Percentiles rank a stretch among this genome's conserved stretches.
These are phyloP conservation scores for Chloroceryle aenea DNA, from an alignment of 2,113 vertebrate species.

Conservation along the genomic window DNA sequence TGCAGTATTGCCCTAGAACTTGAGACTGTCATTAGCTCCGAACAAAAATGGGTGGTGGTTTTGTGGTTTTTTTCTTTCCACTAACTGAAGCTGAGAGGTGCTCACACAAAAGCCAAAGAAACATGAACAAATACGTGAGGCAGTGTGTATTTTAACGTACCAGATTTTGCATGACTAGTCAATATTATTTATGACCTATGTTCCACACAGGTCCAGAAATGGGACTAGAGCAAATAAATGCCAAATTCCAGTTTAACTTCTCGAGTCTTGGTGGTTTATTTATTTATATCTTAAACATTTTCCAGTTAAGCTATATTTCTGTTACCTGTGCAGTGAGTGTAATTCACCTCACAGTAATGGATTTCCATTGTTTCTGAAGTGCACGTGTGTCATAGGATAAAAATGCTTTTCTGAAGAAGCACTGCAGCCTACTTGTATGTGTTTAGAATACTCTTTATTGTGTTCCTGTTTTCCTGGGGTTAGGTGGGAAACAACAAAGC, in stretches of 20 bases:
- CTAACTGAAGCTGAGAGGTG: background rate
- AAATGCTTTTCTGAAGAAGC: background rate
- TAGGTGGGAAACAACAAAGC: background rate
- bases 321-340: background rate
- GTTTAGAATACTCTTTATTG: background rate
- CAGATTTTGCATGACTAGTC: background rate
- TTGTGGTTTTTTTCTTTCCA: background rate
- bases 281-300: background rate
- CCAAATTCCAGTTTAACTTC: background rate
- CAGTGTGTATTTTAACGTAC: background rate
- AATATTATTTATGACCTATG: background rate
- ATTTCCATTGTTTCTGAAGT: background rate
- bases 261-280: background rate
- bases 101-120: background rate
- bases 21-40: background rate
- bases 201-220: background rate
- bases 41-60: background rate
- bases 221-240: background rate
- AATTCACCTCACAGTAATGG: background rate
- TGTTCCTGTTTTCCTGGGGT: background rate
- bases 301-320: background rate
- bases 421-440: background rate
- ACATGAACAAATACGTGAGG: background rate
- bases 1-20: background rate
- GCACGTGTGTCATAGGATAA: background rate